These are phyloP conservation scores for Liasis olivaceus DNA, from an alignment of 2,797 vertebrate genomes.

Conservation along the genomic window DNA sequence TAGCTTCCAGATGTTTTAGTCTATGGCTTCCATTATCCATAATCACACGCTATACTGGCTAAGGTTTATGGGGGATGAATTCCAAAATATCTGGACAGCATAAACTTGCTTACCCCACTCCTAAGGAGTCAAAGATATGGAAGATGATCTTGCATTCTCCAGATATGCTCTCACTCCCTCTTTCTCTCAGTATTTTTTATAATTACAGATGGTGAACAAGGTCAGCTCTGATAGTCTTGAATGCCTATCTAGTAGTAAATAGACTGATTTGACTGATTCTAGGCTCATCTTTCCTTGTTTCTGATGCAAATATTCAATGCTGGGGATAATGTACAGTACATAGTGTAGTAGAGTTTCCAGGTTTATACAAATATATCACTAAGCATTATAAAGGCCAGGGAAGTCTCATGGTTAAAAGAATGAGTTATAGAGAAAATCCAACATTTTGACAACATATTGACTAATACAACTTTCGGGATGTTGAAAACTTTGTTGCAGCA, in stretches of 20 bases:
- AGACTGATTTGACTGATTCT: neutral
- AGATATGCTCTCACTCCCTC: neutral
- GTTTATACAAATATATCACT: neutral
- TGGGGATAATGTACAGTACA: neutral
- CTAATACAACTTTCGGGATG: neutral
- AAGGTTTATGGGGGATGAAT: neutral
- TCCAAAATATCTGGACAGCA: neutral
- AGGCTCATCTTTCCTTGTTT: neutral
- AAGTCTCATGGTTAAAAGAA: neutral
- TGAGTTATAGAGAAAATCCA: neutral
- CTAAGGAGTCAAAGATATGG: neutral
- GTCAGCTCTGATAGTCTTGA: neutral
- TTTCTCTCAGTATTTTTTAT: neutral
- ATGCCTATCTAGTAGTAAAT: neutral
- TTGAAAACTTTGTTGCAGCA: neutral
- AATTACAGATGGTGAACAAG: neutral
- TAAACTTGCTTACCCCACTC: neutral
- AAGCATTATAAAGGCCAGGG: neutral
- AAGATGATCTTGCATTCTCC: neutral
- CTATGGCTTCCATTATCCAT: neutral
- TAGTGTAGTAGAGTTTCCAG: neutral
- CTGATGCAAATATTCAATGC: neutral
- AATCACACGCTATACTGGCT: neutral
- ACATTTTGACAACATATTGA: neutral
- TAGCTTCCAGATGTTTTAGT: neutral